Evolutionary conservation across 2,113 vertebrate species (phyloP), one percentile per base, ranked within the genome.

Genomic region (Mesembrinibis cayennensis): DNA sequence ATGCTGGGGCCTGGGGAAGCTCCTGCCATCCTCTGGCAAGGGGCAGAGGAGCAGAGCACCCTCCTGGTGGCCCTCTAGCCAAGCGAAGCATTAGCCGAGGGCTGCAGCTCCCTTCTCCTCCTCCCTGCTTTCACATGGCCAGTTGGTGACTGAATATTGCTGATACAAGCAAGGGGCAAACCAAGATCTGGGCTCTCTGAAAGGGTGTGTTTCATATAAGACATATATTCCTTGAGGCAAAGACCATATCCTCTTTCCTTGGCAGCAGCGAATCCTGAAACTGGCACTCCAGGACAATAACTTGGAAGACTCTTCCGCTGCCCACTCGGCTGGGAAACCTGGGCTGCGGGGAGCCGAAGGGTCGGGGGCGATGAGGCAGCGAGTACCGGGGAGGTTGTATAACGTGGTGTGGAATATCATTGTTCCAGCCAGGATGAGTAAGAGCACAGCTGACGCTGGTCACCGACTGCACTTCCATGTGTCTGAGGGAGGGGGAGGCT

Each of bases 391-490:
- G 81, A 29, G 73, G 92, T 77, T 93, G 96, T 91, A 94, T 93
- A 95, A 94, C 15, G 15, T 53, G 79, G 93, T 85, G 93, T 96
- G 95, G 97, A 93, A 95, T 90, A 82, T 94, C 96, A 65, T 87
- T 93, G 92, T 90, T 70, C 62, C 93, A 73, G 95, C 85, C 97
- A 95, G 87, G 92, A 95, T 97, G 97, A 97, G 96, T 96, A 96
- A 97, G 92, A 93, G 96, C 76, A 3, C 92, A 88, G 96, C 96
- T 92, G 97, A 90, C 22, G 25, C 71, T n/a, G 95, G 91, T 80
- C 95, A 94, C 90, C 22, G 69, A 47, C 82, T 63, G 94, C 93
- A 89, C 95, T 89, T 58, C 92, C 95, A 34, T 19, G 70, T 56
- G 86, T 23, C 93, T 5, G 62, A 92, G 95, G 91, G 95, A 93